Evolutionary conservation across 1,140 invertebrate species (phyloP), one percentile per base, ranked within the genome.

Genomic region (Ptiloglossa arizonensis): DNA sequence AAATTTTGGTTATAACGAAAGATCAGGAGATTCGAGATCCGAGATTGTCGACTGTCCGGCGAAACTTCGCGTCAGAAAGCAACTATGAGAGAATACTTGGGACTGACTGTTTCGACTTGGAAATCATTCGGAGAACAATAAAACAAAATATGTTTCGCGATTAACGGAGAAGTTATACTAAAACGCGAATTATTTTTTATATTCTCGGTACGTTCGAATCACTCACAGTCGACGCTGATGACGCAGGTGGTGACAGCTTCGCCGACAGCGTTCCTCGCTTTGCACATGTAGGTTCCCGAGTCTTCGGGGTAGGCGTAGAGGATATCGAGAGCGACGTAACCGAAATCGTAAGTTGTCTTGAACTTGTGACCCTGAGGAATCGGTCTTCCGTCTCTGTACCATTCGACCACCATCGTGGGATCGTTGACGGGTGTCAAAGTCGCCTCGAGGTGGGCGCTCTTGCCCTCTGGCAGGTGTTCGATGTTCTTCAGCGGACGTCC

Each of bases 301-400:
- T 99, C 98, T 94, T 99, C 98, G 48, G 97, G 95, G 92, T 98
- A 98, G 54, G 97, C 97, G 92, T 98, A 99, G n/a, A 99, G 93
- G 86, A 99, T 97, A 90, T 99, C 98, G 48, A 99, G 93, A 66
- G 97, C 97, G 9, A 99, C 98, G 91, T 97, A 99, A 76, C 98
- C 98, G 93, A 99, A 99, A 89, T 99, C 98, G 88, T 99, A 98
- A 8, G 96, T 97, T 11, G 97, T 98, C 90, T 98, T 97, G 91
- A 98, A 98, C 82, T 97, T 95, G 87, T 97, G 97, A 85, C 97
- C 97, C 88, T 97, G 96, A 85, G 96, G 96, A 83, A 99, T 95
- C 1, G 98, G 97, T 86, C 95, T 94, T 68, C 98, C 98, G 93
- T 99, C 98, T 88, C 97, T 96, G 91, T 95, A 98, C 98, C 98